phyloP scores from a whole-genome alignment of 2,113 vertebrate species.

The Balaenoptera acutorostrata region DNA sequence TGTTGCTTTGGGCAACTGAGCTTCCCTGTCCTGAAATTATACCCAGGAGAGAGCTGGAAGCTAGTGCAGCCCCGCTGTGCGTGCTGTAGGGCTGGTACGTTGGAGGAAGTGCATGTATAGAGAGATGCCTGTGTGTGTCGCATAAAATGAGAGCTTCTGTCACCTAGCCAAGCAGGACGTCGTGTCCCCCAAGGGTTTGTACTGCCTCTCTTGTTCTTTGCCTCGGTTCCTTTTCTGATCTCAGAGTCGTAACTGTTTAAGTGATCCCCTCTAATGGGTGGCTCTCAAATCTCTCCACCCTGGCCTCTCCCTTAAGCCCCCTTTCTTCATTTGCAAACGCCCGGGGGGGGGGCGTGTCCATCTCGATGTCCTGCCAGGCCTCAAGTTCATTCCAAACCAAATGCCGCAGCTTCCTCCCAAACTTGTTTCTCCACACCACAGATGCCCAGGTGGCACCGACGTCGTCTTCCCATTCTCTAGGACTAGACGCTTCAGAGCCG shows the following conservation, averaged over 20 bases:
- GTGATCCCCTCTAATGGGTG: neutral
- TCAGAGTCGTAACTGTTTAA: neutral
- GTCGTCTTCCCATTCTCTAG: fast-evolving
- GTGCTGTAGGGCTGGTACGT: neutral
- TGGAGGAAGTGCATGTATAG: neutral
- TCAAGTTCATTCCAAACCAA: neutral
- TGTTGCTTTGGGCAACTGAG: neutral
- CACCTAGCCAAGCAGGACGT: neutral
- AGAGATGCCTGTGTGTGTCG: neutral
- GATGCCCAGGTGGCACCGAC: fast-evolving
- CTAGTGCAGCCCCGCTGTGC: fast-evolving
- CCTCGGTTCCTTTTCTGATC: neutral
- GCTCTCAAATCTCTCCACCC: neutral
- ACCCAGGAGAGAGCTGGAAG: neutral
- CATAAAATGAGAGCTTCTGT: neutral
- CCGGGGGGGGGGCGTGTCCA: neutral
- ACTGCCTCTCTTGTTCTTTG: fast-evolving
- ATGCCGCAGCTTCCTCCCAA: neutral
- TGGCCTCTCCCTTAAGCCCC: neutral
- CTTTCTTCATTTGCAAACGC: neutral
- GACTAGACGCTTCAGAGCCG: neutral
- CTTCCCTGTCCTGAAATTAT: neutral
- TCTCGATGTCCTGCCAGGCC: neutral
- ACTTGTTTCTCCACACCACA: neutral
- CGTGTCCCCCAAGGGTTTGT: neutral